Conservation (phyloP, 2,113 vertebrate genomes). For the Colinus virginianus region DNA sequence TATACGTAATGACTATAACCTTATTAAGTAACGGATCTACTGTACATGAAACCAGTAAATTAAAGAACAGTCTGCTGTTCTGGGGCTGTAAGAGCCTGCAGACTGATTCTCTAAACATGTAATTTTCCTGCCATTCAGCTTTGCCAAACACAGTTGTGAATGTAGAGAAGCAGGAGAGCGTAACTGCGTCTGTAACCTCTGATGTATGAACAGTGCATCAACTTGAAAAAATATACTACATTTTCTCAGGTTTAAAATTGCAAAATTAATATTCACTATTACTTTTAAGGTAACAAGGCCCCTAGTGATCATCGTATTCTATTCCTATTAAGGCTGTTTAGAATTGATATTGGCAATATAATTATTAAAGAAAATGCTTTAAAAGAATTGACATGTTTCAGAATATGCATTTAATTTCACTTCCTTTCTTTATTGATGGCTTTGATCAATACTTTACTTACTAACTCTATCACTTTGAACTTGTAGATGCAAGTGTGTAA, state of each 20-base stretch:
- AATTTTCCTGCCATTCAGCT: not conserved
- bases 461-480: slow-evolving; percentile 44
- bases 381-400: slow-evolving; percentile 13
- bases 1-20: not conserved
- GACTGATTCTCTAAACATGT: not conserved
- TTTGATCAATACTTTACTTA: slow-evolving; percentile 39
- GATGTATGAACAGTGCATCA: not conserved
- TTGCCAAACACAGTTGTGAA: not conserved
- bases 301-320: accelerated
- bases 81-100: not conserved
- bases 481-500: not conserved
- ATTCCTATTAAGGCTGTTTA: not conserved
- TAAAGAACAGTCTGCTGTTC: not conserved
- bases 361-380: not conserved
- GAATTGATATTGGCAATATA: not conserved
- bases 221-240: not conserved
- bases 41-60: not conserved
- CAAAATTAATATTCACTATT: not conserved
- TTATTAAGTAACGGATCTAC: not conserved
- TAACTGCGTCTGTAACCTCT: not conserved
- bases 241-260: not conserved
- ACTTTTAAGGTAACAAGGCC: not conserved
- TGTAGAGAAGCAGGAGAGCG: no score
- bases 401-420: not conserved
- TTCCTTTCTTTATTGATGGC: not conserved